Conservation (phyloP, 1,140 invertebrate species). For the Samia ricini region DNA sequence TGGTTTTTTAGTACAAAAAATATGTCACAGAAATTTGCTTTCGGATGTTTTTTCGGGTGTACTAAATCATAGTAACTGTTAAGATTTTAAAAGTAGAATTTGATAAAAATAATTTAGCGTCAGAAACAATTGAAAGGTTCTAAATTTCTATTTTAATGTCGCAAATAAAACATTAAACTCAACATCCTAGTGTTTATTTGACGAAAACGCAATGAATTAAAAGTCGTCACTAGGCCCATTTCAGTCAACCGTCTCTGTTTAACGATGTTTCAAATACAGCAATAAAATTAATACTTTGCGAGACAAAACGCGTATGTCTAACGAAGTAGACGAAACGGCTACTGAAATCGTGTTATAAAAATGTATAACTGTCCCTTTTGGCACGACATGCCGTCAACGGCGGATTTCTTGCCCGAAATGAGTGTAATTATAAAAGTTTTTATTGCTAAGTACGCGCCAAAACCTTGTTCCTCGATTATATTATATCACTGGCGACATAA, state of each 20-base stretch:
- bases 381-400: constrained; percentile 69
- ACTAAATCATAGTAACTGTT: too few species aligned
- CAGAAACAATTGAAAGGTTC: not conserved
- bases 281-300: not conserved
- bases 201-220: not conserved
- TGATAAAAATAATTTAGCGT: not conserved
- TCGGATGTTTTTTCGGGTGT: too few species aligned
- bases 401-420: constrained; percentile 65
- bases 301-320: not conserved
- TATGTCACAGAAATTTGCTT: too few species aligned
- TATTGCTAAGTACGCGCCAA: constrained; percentile 70
- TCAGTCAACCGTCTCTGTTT: not conserved
- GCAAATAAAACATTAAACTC: not conserved
- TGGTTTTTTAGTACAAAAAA: too few species aligned
- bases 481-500: constrained; percentile 23
- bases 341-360: constrained; percentile 55
- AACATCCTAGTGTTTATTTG: not conserved
- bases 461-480: constrained; percentile 52
- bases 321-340: constrained; percentile 20
- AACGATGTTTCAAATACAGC: not conserved
- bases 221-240: not conserved
- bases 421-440: constrained; percentile 75
- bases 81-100: too few species aligned
- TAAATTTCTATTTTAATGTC: not conserved
- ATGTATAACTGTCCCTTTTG: constrained; percentile 63